A percentile compares a stretch with the other conserved stretches of the same genome.
Conservation (phyloP, 2,113 vertebrate species). For the Oxyruncus cristatus region DNA sequence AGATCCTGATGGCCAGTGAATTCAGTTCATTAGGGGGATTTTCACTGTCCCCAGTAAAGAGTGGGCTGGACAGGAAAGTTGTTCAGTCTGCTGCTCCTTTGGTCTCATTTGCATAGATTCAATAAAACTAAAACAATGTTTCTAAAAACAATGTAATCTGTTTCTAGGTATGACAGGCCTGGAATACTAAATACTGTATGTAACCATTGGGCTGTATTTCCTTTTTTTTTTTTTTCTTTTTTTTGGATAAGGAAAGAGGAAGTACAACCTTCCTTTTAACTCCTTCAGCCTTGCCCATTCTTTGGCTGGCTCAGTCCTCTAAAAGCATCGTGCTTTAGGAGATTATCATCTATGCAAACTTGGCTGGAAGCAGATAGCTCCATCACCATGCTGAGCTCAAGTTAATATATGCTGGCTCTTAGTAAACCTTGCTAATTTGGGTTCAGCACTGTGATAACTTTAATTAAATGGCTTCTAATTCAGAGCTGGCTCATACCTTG, state of each 20-base stretch:
- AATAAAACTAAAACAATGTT: background rate
- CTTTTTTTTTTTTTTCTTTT: rapidly evolving
- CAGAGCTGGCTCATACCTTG: background rate
- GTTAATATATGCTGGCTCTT: background rate
- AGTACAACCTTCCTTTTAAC: background rate
- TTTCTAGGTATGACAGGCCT: background rate
- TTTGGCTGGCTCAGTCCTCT: background rate
- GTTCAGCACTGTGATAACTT: background rate
- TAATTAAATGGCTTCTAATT: constrained; percentile 44
- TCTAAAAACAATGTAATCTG: background rate
- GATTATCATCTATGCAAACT: background rate
- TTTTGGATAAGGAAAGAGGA: background rate
- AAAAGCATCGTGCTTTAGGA: background rate
- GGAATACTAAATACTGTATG: background rate
- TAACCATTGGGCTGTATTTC: background rate
- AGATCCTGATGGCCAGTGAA: background rate
- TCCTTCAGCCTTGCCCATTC: background rate
- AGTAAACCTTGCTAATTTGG: constrained; percentile 20
- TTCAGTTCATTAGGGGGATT: background rate
- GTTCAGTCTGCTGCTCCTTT: background rate
- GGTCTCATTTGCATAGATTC: background rate
- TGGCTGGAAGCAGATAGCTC: background rate
- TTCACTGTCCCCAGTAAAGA: background rate
- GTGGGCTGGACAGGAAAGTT: background rate
- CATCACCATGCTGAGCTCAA: background rate